Conservation (phyloP, 2,113 vertebrate genomes). For the Sinocyclocheilus anshuiensis region DNA sequence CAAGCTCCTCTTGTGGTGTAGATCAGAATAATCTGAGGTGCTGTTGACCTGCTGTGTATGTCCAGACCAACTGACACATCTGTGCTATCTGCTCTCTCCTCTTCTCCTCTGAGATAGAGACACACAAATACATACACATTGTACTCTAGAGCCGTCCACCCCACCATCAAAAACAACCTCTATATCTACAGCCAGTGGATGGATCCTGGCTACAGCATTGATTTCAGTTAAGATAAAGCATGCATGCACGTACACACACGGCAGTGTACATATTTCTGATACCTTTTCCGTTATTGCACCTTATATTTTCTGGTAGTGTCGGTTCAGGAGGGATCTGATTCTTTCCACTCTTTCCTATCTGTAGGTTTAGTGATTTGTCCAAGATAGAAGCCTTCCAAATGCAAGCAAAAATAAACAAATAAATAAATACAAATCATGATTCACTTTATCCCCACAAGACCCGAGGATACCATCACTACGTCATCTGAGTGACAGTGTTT, state of each 20-base stretch:
- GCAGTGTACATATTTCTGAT: conserved; percentile 19
- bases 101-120: conserved; percentile 43
- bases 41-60: conserved; percentile 42
- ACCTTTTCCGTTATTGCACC: conserved; percentile 3
- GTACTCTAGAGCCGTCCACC: conserved; percentile 7
- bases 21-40: conserved; percentile 6
- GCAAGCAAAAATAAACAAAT: conserved; percentile 33
- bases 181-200: conserved; percentile 46
- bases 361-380: conserved; percentile 44
- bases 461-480: background rate
- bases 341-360: conserved; percentile 7
- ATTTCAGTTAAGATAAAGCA: conserved; percentile 62
- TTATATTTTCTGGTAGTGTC: conserved; percentile 9
- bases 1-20: background rate
- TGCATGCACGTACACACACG: background rate
- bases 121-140: background rate
- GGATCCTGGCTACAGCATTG: conserved; percentile 59
- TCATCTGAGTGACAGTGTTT: background rate
- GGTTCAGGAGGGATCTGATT: conserved; percentile 27
- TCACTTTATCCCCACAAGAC: conserved; percentile 41
- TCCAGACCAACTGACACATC: background rate
- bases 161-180: conserved; percentile 31
- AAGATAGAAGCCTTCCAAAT: conserved; percentile 35
- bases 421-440: conserved; percentile 42
- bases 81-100: conserved; percentile 34